Evolutionary conservation across 2,797 vertebrate genomes (phyloP).

Genomic region (Neosalanx taihuensis): DNA sequence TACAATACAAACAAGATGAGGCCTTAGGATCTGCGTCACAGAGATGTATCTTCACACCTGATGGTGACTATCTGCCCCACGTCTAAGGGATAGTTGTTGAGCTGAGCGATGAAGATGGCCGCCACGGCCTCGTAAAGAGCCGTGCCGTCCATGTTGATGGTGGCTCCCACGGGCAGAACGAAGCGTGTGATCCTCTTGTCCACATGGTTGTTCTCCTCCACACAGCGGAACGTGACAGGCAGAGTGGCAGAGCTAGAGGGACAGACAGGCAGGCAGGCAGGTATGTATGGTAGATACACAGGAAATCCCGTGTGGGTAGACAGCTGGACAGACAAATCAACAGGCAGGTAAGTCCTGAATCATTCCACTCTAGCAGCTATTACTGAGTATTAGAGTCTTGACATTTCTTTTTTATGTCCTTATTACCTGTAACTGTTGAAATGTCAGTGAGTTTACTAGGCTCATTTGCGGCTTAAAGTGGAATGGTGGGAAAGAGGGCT

Average conservation of each 20-base stretch:
- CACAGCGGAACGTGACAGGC: constrained; percentile 79
- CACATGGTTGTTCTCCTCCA: constrained; percentile 77
- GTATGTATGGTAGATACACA: too few relatives aligned
- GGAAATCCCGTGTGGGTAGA: too few relatives aligned
- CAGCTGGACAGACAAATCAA: too few relatives aligned
- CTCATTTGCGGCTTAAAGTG: not conserved
- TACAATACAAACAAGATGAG: not conserved
- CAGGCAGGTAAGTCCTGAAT: not conserved
- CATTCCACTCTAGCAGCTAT: too few relatives aligned
- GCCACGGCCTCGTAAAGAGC: constrained; percentile 79
- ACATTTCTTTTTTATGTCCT: too few relatives aligned
- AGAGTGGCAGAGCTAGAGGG: constrained; percentile 74
- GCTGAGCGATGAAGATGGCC: constrained; percentile 81
- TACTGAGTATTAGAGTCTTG: too few relatives aligned
- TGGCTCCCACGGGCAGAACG: constrained; percentile 83
- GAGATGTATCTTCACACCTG: constrained; percentile 50
- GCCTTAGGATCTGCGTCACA: not conserved
- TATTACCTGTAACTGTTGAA: not conserved
- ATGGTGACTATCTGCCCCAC: constrained; percentile 82
- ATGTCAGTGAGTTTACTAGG: not conserved
- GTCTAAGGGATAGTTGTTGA: constrained; percentile 80
- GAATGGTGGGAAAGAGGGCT: not conserved
- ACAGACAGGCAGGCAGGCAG: not conserved
- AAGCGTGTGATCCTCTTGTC: constrained; percentile 87
- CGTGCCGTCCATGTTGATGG: constrained; percentile 95